Base-by-base conservation (phyloP, 2,888 invertebrate species). In the Euproctis similis region DNA sequence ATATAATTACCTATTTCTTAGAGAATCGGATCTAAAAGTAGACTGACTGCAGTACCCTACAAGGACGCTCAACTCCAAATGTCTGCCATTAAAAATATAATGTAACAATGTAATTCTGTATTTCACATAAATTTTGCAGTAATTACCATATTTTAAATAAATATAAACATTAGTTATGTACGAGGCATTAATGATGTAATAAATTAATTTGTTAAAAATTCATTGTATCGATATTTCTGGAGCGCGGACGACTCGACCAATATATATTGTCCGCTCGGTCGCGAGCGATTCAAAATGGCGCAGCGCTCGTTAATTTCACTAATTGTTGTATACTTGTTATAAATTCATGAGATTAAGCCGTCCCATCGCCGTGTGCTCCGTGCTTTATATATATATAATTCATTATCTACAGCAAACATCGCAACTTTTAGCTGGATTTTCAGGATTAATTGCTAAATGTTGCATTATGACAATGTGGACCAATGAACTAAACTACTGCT, bases 151-250 rank as follows among this genome's bases (percentile, higher is more conserved):
- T 30, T 35, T 30, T 49, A 39, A 50, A 47, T 42, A 39, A 45
- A 51, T 49, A 36, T 41, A 34, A 30, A 31, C 36, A 30, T n/a
- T n/a, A n/a, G n/a, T n/a, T n/a, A n/a, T n/a, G n/a, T 69, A 78
- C 76, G 72, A 69, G 51, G 47, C 62, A 67, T 68, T 70, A 77
- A 77, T 77, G 60, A 69, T 63, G 60, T 55, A 53, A 73, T 80
- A 78, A 74, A 81, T 80, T 74, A 72, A 77, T 78, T 75, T 67
- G 68, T 76, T 73, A 72, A 78, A 78, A 67, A 74, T 69, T 73
- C 66, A 73, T 77, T n/a, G n/a, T n/a, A n/a, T n/a, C n/a, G n/a
- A n/a, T n/a, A n/a, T n/a, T n/a, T n/a, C n/a, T n/a, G n/a, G n/a
- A n/a, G n/a, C n/a, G n/a, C 65, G 59, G 59, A 25, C 43, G 51